Percentiles rank a stretch among this genome's conserved stretches.
Conservation (phyloP, 2,888 invertebrate genomes). For the Nineta flava region DNA sequence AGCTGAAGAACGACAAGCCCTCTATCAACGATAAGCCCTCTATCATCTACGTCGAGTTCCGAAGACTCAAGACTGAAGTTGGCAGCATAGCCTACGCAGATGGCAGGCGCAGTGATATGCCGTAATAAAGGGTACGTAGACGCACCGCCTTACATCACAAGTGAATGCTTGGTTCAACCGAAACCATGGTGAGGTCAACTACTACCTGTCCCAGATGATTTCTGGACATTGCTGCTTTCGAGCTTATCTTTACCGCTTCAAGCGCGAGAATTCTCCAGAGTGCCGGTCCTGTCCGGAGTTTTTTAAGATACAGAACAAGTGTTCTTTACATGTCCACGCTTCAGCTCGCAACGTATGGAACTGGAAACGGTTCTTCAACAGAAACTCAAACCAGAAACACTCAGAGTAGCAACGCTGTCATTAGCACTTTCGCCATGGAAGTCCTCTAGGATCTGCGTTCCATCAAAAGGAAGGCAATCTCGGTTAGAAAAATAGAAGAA, state of each 20-base stretch:
- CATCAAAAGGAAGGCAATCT: neutral
- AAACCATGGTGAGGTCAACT: slow-evolving; percentile 5
- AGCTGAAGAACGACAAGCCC: slow-evolving; percentile 2
- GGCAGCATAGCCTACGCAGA: neutral
- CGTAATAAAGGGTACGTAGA: slow-evolving; percentile 5
- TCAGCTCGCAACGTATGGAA: no score
- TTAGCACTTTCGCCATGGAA: neutral
- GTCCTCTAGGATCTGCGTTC: neutral
- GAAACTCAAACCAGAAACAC: neutral
- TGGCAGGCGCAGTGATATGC: slow-evolving; percentile 1
- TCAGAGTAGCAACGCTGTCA: neutral
- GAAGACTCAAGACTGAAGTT: neutral
- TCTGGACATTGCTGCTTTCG: no score
- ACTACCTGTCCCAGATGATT: slow-evolving; percentile 1
- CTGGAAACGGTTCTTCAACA: neutral
- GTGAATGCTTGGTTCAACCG: slow-evolving; percentile 1
- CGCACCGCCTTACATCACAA: slow-evolving; percentile 2
- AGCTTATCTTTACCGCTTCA: neutral
- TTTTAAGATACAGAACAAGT: neutral
- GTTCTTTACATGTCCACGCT: neutral
- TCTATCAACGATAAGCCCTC: neutral
- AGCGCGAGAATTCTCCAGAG: neutral
- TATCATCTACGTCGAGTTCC: neutral
- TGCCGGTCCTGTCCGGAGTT: neutral
- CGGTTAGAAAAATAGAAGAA: neutral